Conservation (phyloP, 2,888 invertebrate species). For the Apamea epomidion region DNA sequence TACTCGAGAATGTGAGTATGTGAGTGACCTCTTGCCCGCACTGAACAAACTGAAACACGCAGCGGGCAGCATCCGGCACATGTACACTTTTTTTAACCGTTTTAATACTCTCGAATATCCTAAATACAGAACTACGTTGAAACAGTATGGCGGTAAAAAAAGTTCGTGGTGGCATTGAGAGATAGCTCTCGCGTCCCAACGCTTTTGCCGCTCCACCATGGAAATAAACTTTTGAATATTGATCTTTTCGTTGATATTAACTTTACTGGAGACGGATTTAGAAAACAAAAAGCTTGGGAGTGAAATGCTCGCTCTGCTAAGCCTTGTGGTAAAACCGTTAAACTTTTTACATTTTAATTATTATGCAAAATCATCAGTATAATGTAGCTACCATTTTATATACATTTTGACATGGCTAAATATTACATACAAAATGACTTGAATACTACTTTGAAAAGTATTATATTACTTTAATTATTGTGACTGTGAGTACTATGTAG, state of each 20-base stretch:
- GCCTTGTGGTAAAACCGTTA: background rate
- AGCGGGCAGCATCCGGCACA: constrained; percentile 36
- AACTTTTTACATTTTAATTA: background rate
- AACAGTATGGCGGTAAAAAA: background rate
- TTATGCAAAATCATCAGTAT: background rate
- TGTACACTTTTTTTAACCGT: constrained; percentile 34
- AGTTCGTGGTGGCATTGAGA: background rate
- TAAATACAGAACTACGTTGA: background rate
- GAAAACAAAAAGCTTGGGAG: background rate
- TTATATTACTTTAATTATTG: background rate
- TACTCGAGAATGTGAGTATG: constrained; percentile 38
- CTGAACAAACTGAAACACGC: constrained; percentile 53
- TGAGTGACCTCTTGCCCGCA: constrained; percentile 54
- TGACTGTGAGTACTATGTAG: background rate
- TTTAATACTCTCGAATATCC: constrained; percentile 41
- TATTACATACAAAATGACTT: background rate
- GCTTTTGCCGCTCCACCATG: background rate
- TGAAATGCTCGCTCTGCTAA: background rate
- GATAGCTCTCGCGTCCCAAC: background rate
- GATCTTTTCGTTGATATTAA: background rate
- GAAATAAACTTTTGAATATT: background rate
- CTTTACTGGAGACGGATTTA: background rate
- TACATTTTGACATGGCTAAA: background rate
- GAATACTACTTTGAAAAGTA: background rate
- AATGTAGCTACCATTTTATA: background rate